These are phyloP conservation scores for Virgularia gustaviana DNA, from an alignment of 92 coral and sea anemone genomes.

Conservation along the genomic window DNA sequence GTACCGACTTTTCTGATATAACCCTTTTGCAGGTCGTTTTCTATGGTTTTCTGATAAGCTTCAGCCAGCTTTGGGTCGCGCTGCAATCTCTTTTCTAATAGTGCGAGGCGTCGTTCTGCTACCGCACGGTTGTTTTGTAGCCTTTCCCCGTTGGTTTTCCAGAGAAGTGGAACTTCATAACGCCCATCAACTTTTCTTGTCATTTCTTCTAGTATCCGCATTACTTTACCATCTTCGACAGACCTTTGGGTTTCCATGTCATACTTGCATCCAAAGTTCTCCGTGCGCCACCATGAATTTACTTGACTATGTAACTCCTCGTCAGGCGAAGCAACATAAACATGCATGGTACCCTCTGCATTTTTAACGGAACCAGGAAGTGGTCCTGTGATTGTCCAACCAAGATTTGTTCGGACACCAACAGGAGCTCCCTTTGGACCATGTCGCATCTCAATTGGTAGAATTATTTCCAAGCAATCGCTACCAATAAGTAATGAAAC, in stretches of 20 bases:
- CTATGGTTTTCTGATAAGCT: slow-evolving; percentile 27
- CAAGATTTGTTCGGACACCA: slow-evolving; percentile 42
- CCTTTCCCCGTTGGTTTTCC: neutral
- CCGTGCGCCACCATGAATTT: slow-evolving; percentile 42
- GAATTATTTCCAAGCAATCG: slow-evolving; percentile 47
- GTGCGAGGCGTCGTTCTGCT: slow-evolving; percentile 33
- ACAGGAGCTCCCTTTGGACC: slow-evolving; percentile 51
- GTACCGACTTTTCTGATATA: slow-evolving; percentile 29
- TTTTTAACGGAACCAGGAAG: slow-evolving; percentile 39
- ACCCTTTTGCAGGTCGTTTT: slow-evolving; percentile 48
- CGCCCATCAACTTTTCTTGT: slow-evolving; percentile 35
- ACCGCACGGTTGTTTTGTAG: slow-evolving; percentile 29
- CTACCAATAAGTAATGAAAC: slow-evolving; percentile 47
- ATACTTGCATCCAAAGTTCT: slow-evolving; percentile 43
- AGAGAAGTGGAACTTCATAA: slow-evolving; percentile 44
- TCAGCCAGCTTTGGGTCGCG: too few species aligned
- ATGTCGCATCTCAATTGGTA: slow-evolving; percentile 25
- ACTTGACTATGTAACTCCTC: slow-evolving; percentile 42
- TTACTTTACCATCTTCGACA: slow-evolving; percentile 24
- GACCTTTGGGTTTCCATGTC: slow-evolving; percentile 29
- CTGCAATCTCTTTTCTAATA: too few species aligned
- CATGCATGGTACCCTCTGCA: slow-evolving; percentile 21
- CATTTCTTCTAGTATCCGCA: slow-evolving; percentile 26
- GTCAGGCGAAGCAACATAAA: slow-evolving; percentile 31
- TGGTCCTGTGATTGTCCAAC: slow-evolving; percentile 49